phyloP scores from a whole-genome alignment of 1,140 invertebrate species.

The Lineus longissimus region DNA sequence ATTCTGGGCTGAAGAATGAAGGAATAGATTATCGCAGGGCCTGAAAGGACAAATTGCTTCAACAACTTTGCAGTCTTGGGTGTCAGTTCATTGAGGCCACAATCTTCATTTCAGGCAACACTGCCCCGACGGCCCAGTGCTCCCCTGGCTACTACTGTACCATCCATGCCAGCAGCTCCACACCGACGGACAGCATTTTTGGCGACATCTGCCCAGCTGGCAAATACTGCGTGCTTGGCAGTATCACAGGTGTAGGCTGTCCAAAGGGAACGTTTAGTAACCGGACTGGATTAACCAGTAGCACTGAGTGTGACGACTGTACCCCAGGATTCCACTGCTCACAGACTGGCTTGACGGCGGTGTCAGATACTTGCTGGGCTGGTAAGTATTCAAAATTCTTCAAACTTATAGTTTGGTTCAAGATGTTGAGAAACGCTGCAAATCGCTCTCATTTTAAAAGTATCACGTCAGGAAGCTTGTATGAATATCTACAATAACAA shows the following conservation, averaged over 20 bases:
- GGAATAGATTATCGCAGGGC: no score
- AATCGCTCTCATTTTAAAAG: no score
- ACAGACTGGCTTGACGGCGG: constrained; percentile 31
- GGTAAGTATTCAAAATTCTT: constrained; percentile 22
- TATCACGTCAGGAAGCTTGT: no score
- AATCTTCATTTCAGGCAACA: constrained; percentile 36
- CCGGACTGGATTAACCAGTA: constrained; percentile 29
- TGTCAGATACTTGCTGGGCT: constrained; percentile 37
- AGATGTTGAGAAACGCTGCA: no score
- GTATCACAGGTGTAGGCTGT: constrained; percentile 35
- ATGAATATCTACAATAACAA: not conserved
- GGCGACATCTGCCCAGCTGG: constrained; percentile 46
- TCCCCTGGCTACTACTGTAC: constrained; percentile 40
- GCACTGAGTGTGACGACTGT: constrained; percentile 33
- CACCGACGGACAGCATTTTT: constrained; percentile 37
- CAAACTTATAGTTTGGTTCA: no score
- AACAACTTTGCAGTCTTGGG: no score
- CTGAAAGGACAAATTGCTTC: no score
- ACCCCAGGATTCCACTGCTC: constrained; percentile 43
- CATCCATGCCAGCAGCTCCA: constrained; percentile 34
- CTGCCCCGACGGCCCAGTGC: constrained; percentile 32
- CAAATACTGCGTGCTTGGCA: constrained; percentile 37
- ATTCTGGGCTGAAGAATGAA: no score
- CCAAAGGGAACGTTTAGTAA: constrained; percentile 45
- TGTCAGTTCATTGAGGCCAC: no score